phyloP scores from a whole-genome alignment of 2,888 invertebrate species.

The Ephialtes manifestator region DNA sequence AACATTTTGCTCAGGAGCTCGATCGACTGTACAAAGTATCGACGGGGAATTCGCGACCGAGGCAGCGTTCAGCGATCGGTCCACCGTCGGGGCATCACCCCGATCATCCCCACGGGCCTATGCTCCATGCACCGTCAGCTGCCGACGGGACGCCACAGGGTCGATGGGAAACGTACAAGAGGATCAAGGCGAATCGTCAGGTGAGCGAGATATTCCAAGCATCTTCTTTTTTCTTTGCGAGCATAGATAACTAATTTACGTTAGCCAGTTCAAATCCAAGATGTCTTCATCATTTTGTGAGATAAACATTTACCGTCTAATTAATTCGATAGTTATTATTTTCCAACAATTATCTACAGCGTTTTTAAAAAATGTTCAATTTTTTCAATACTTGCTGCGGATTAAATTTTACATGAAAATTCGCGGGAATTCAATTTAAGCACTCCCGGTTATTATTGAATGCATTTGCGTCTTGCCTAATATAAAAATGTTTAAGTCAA shows the following conservation, averaged over 20 bases:
- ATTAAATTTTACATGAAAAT: too few relatives aligned
- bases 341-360: too few relatives aligned
- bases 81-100: constrained; percentile 81
- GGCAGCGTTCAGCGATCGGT: constrained; percentile 85
- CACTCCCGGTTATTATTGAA: too few relatives aligned
- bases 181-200: constrained; percentile 91
- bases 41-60: constrained; percentile 81
- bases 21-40: constrained; percentile 90
- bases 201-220: constrained; percentile 84
- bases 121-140: constrained; percentile 85
- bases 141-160: constrained; percentile 87
- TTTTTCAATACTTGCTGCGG: too few relatives aligned
- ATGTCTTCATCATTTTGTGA: too few relatives aligned
- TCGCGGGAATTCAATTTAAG: too few relatives aligned
- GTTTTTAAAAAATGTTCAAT: too few relatives aligned
- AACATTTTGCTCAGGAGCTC: constrained; percentile 93
- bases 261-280: neutral
- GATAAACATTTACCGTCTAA: too few relatives aligned
- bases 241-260: neutral
- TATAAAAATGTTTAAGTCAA: neutral
- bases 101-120: constrained; percentile 82
- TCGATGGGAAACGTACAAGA: constrained; percentile 92
- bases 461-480: too few relatives aligned
- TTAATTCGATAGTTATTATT: too few relatives aligned
- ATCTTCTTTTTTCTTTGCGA: neutral